Conservation (phyloP, 2,113 vertebrate genomes). For the Phrynocephalus versicolor region DNA sequence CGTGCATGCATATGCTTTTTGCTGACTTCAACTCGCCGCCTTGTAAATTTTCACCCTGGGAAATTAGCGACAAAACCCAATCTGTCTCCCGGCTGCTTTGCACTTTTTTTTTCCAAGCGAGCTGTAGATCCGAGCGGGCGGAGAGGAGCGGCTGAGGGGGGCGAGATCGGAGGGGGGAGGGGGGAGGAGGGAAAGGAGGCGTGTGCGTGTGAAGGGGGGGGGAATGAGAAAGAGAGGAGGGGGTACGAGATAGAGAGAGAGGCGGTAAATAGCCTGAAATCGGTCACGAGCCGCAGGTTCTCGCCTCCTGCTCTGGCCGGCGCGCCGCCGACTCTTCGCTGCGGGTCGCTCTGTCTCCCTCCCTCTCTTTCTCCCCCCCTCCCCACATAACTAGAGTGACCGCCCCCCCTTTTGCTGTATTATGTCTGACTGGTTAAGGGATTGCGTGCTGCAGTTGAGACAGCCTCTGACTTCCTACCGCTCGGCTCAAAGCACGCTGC, state of each 20-base stretch:
- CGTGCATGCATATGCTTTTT: slow-evolving; percentile 38
- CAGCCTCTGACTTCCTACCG: slow-evolving; percentile 78
- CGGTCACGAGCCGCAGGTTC: slow-evolving; percentile 73
- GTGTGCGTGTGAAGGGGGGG: slow-evolving; percentile 3
- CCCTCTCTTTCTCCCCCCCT: slow-evolving; percentile 67
- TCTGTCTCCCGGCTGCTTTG: slow-evolving; percentile 78
- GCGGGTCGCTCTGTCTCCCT: no score
- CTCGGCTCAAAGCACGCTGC: slow-evolving; percentile 79
- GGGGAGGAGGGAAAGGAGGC: slow-evolving; percentile 36
- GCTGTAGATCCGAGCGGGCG: slow-evolving; percentile 67
- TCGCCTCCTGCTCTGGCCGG: slow-evolving; percentile 71
- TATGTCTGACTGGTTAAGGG: slow-evolving; percentile 84
- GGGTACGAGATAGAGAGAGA: slow-evolving; percentile 56
- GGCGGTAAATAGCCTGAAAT: slow-evolving; percentile 79
- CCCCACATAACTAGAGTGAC: slow-evolving; percentile 81
- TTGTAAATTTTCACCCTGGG: slow-evolving; percentile 81
- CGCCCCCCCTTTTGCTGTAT: slow-evolving; percentile 78
- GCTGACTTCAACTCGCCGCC: slow-evolving; percentile 73
- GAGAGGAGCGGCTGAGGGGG: background rate
- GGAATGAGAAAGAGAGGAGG: background rate
- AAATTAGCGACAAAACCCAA: slow-evolving; percentile 82
- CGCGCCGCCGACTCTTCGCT: slow-evolving; percentile 66
- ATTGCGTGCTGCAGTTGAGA: slow-evolving; percentile 82
- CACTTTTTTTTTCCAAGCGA: slow-evolving; percentile 74
- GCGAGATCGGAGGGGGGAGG: slow-evolving; percentile 20